Base-by-base conservation (phyloP, 2,888 invertebrate genomes). In the Epistrophe eligans region DNA sequence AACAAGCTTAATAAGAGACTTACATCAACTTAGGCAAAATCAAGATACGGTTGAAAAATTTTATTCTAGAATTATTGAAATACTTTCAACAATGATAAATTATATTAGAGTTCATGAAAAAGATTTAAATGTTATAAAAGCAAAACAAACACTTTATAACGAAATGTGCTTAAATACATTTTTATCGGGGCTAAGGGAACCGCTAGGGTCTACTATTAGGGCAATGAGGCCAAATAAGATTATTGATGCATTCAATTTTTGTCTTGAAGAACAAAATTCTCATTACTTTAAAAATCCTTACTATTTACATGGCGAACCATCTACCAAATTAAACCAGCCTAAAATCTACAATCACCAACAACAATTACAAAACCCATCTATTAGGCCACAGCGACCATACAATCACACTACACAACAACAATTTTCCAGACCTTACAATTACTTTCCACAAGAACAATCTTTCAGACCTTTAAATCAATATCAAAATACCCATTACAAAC, bases 101-200 rank as follows among this genome's bases (percentile, higher is more conserved):
- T 72, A 88, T 57, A 38, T 89, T 4, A 73, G 50, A 5, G 64
- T 89, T 7, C 88, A 89, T 35, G 88, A 89, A 77, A 35, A 3
- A 4, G 77, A 88, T 67, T 13, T 13, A 11, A 79, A 60, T 40
- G 80, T 89, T 9, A 74, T 82, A 32, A 40, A 5, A 35, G 35
- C 88, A n/a, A 89, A 89, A 52, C 50, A 80, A 38, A 24, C 17
- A 24, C 52, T 89, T 2, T 88, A 88, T 50, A 57, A 72, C 13
- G 89, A 89, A 70, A 89, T 90, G 88, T 89, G 88, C 17, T 73
- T 89, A 10, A 89, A 89, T 48, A 58, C 79, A 11, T 89, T 89
- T 66, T 50, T 89, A 13, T 77, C 77, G 3, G 88, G 89, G 17
- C 66, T 89, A 32, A 89, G 43, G 38, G 89, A 89, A 62, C 89